Percentiles rank a stretch among this genome's conserved stretches.
Evolutionary conservation across 37 sponge, comb jelly and placozoan genomes (phyloP).

Genomic region (Hormiphora californensis): DNA sequence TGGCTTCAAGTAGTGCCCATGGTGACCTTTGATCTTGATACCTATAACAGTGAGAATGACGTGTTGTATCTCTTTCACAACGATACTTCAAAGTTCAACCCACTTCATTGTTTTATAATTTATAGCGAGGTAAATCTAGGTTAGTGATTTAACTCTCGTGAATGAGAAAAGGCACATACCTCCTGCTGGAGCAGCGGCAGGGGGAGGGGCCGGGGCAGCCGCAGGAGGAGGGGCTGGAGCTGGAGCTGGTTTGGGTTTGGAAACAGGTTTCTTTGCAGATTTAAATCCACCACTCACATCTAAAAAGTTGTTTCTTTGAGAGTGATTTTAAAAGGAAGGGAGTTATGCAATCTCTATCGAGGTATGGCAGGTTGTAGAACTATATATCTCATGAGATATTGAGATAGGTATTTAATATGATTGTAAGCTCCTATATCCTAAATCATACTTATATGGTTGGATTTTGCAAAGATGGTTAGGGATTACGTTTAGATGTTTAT

Average conservation of each 20-base stretch:
- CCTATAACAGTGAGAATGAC: too few species aligned
- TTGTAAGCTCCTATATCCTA: too few species aligned
- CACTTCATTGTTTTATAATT: neutral
- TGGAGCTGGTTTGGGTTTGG: neutral
- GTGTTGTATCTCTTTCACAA: too few species aligned
- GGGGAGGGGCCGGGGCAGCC: neutral
- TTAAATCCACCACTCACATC: slow-evolving; percentile 33
- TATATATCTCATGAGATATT: too few species aligned
- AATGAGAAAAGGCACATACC: too few species aligned
- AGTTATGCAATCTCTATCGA: too few species aligned
- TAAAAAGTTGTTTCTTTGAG: neutral
- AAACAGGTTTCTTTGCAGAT: neutral
- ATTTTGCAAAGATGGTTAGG: too few species aligned
- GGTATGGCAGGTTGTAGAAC: too few species aligned
- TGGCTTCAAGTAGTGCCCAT: neutral
- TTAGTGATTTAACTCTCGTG: neutral
- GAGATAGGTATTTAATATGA: too few species aligned
- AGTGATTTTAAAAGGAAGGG: too few species aligned
- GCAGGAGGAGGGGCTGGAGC: neutral
- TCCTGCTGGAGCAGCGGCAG: neutral
- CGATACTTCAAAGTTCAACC: too few species aligned
- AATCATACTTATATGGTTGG: too few species aligned
- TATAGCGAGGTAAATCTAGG: neutral
- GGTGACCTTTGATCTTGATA: neutral
- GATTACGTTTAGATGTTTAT: neutral